These are phyloP conservation scores for Calonectris borealis DNA, from an alignment of 2,113 vertebrate genomes.

Conservation along the genomic window DNA sequence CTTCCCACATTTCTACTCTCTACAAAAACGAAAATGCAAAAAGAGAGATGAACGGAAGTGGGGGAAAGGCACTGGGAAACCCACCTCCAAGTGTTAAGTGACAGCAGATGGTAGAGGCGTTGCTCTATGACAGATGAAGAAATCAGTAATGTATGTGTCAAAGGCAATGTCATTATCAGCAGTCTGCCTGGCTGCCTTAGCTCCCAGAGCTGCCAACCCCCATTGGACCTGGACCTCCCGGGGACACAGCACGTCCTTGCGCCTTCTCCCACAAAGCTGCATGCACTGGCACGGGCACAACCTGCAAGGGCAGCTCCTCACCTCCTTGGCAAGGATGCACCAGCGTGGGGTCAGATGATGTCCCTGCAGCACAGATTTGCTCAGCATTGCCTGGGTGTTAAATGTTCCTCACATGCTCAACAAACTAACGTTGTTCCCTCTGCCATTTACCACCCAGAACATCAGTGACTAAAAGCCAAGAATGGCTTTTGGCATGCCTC, in stretches of 20 bases:
- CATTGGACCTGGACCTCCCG: rapidly evolving
- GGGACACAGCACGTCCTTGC: background rate
- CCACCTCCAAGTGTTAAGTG: background rate
- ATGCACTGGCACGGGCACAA: background rate
- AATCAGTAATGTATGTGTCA: background rate
- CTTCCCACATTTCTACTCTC: background rate
- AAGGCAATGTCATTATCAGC: background rate
- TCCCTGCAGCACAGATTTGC: background rate
- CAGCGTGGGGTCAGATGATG: background rate
- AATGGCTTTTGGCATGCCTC: background rate
- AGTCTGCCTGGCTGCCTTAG: background rate
- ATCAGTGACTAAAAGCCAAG: background rate
- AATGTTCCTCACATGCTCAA: background rate
- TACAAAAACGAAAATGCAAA: background rate
- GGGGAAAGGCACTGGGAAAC: background rate
- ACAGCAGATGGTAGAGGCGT: conserved; percentile 6
- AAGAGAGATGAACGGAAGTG: background rate
- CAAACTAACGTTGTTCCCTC: background rate
- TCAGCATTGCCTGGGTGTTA: background rate
- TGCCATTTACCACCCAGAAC: background rate
- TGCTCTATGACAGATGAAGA: background rate
- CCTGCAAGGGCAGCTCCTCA: background rate
- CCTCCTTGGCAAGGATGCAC: background rate
- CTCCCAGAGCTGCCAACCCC: background rate
- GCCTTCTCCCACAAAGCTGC: background rate